Base-by-base conservation (phyloP, 2,113 vertebrate genomes). In the Gila orcuttii region DNA sequence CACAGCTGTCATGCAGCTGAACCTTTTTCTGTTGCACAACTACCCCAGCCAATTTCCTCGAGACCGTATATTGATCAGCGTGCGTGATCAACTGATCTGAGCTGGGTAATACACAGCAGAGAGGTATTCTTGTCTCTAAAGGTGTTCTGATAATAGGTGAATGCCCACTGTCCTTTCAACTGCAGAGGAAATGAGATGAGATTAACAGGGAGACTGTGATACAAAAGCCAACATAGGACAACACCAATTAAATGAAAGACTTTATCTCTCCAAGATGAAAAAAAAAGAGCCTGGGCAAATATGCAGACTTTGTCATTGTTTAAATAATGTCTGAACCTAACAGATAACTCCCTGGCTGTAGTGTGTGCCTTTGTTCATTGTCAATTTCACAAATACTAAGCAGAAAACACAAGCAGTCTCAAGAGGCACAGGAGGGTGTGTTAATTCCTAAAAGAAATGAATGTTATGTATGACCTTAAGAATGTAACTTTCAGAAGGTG, bases 11-110 rank as follows among this genome's bases (percentile, higher is more conserved):
- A 8, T 42, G 39, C 39, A 88, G 42, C 73, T 36, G 11, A 62
- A 62, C 36, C 82, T 52, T 80, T 59, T 23, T 79, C 55, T 82
- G 71, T 77, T 36, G 28, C 57, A 0, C 79, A 50, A 78, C 78
- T 78, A 74, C 62, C 82, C 39, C 39, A 75, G 86, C 85, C 78
- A 75, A 88, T 86, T 84, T 83, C 59, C 78, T 62, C 31, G 57
- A 79, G 84, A 82, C 74, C 74, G 19, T 13, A 75, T 83, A 87
- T 87, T 77, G 88, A 89, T 90, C 84, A 89, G 85, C 17, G 66
- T 59, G 62, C 19, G 28, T 59, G 69, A 79, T 90, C 73, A 84
- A 73, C 69, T 78, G 82, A 84, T 86, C 78, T 86, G 74, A 87
- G 85, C 66, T n/a, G 62, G 80, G 9, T 69, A 6, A 69, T 69